Evolutionary conservation across 2,113 vertebrate species (phyloP).

Genomic region (Mormyrus lacerda): DNA sequence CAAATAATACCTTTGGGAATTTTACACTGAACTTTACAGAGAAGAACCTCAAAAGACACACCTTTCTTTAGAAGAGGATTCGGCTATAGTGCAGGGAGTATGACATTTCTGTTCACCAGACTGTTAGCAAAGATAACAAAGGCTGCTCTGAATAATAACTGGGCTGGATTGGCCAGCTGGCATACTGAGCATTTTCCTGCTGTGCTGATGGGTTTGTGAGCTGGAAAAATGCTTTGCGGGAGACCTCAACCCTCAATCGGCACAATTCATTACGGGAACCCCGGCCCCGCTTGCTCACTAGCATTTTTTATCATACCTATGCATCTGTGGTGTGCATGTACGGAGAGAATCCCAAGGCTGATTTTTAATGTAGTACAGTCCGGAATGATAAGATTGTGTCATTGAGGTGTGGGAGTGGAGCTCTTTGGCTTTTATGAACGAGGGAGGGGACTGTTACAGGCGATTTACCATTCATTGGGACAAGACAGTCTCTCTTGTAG

Average conservation of each 20-base stretch:
- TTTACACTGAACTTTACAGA: not conserved
- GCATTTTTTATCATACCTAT: not conserved
- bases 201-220: not conserved
- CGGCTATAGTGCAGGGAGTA: not conserved
- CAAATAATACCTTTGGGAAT: not conserved
- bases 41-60: not conserved
- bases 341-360: not conserved
- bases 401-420: not conserved
- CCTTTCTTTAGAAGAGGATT: not conserved
- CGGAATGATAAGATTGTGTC: not conserved
- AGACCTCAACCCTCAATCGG: not conserved
- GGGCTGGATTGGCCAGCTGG: not conserved
- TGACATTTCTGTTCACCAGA: not conserved
- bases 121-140: not conserved
- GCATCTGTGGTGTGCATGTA: not conserved
- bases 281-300: not conserved
- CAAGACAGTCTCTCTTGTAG: not conserved
- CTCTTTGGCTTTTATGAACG: not conserved
- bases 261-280: not conserved
- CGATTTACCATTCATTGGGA: not conserved
- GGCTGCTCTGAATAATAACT: not conserved
- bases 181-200: not conserved
- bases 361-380: not conserved
- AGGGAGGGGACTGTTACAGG: not conserved
- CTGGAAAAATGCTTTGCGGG: not conserved